phyloP scores from a whole-genome alignment of 1,140 invertebrate genomes.

The Palaemon carinicauda region DNA sequence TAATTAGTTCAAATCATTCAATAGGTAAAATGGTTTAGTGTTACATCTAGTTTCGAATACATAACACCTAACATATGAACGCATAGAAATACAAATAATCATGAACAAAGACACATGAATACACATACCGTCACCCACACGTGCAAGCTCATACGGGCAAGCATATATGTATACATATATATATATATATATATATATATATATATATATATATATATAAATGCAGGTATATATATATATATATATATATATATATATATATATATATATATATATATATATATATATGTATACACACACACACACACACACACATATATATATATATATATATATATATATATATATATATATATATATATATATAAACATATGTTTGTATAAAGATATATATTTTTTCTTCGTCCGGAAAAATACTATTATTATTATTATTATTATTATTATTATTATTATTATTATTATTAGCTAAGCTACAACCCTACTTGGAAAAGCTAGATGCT shows the following conservation, averaged over 20 bases:
- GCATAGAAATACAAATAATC: constrained; percentile 6
- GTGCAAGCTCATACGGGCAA: too few species aligned
- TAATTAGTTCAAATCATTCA: too few species aligned
- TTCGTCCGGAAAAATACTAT: too few species aligned
- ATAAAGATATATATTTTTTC: constrained; percentile 7
- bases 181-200: constrained; percentile 7
- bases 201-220: neutral
- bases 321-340: neutral
- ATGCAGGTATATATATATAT: neutral
- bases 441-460: too few species aligned
- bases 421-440: too few species aligned
- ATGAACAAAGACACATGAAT: constrained; percentile 5
- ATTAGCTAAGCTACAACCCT: too few species aligned
- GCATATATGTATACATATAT: constrained; percentile 21
- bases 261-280: neutral
- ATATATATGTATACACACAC: neutral
- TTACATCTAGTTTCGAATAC: neutral
- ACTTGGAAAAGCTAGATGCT: too few species aligned
- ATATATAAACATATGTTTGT: neutral
- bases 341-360: constrained; percentile 10
- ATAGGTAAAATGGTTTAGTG: too few species aligned
- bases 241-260: neutral
- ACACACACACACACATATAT: neutral
- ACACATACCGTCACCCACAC: too few species aligned
- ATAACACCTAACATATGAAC: neutral